These are phyloP conservation scores for Bruchidius siliquastri DNA, from an alignment of 2,888 invertebrate species.

Conservation along the genomic window DNA sequence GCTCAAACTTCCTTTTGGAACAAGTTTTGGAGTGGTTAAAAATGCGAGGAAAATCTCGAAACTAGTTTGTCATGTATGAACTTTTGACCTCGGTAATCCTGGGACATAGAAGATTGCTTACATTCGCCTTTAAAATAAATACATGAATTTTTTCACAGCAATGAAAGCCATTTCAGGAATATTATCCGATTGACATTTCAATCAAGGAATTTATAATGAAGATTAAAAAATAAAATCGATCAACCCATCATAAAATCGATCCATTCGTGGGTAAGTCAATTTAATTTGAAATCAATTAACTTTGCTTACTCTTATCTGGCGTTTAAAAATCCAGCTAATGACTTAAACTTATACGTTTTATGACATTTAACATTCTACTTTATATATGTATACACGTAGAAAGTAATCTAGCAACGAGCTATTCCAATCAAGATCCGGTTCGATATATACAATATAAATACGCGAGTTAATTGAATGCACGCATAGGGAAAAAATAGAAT, in stretches of 20 bases:
- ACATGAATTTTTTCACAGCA: too few species aligned
- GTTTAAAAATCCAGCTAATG: background rate
- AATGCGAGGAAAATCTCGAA: too few species aligned
- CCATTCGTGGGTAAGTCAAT: background rate
- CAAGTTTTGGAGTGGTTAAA: too few species aligned
- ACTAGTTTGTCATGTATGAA: too few species aligned
- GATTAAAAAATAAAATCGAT: background rate
- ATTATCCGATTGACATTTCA: background rate
- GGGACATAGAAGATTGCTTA: too few species aligned
- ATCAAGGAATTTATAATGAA: background rate
- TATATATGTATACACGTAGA: background rate
- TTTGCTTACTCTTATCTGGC: background rate
- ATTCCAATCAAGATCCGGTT: background rate
- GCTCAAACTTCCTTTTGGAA: too few species aligned
- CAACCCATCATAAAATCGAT: background rate
- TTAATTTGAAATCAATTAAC: background rate
- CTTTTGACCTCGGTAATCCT: too few species aligned
- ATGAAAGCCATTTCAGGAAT: too few species aligned
- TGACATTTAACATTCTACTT: background rate
- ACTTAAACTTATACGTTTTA: background rate
- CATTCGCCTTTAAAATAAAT: too few species aligned
- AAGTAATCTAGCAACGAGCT: background rate
- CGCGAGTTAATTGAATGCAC: background rate
- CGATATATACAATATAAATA: background rate
- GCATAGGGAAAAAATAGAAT: background rate